Evolutionary conservation across 2,113 vertebrate species (phyloP), one percentile per base, ranked within the genome.

Genomic region (Trichechus manatus): DNA sequence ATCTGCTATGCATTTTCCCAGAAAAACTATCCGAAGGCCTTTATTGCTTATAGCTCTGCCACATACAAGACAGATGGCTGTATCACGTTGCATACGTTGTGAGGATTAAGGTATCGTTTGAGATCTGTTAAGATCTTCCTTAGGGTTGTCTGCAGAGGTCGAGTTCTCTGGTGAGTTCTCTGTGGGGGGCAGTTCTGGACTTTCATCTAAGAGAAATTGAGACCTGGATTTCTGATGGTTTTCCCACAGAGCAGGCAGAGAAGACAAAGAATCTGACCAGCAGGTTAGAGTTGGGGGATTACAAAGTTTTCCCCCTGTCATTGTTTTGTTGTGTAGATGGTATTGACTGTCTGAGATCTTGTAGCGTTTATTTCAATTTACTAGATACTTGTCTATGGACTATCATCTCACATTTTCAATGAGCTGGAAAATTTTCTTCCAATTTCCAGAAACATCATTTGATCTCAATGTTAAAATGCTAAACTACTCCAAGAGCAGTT

Each of bases 11-110:
- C 25, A 1, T 15, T 83, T 79, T 23, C 53, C 88, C 80, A 84
- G 94, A 97, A 93, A 81, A 97, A 74, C 4, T 4, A 15, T 29
- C 63, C 82, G n/a, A 94, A 96, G 53, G 31, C 4, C 10, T 77
- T 68, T 9, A 25, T 20, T 50, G 22, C 39, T 29, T 44, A 9
- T 27, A 61, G 36, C 7, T 66, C 80, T 75, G 33, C 33, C 66
- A 9, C 27, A 42, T 29, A 10, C 27, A 39, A 87, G 83, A 47
- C 22, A 4, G 29, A 53, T 0, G 14, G 13, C 39, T 75, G 25
- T 33, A 10, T 75, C 3, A 0, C 9, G 19, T n/a, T 59, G 53
- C 42, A 33, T 70, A 29, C 63, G 44, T 23, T 17, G 27, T 50
- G 50, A 82, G n/a, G 75, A 61, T 72, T 42, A 66, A 50, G 59